phyloP scores from a whole-genome alignment of 2,888 invertebrate species.

The Drosophila anomalata region DNA sequence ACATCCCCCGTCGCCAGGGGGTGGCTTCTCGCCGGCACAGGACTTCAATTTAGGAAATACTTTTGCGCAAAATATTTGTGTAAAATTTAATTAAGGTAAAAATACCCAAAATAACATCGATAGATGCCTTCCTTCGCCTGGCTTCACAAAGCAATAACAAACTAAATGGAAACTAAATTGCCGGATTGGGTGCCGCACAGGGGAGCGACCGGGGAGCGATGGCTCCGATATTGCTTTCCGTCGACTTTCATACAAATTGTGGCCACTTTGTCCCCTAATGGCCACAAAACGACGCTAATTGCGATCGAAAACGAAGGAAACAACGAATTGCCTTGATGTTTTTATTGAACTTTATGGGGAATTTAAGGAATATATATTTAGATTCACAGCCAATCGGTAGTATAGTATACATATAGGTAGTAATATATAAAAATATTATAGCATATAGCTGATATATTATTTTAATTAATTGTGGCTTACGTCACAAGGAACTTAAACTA shows the following conservation, averaged over 20 bases:
- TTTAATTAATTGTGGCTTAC: no score
- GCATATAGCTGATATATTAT: no score
- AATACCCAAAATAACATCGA: constrained; percentile 68
- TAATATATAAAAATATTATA: no score
- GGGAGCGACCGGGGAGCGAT: neutral
- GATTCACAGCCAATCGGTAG: no score
- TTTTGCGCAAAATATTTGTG: constrained; percentile 69
- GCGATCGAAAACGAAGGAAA: neutral
- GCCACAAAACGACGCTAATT: constrained; percentile 2
- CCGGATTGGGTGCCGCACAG: neutral
- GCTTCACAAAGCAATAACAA: constrained; percentile 35
- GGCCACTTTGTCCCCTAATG: neutral
- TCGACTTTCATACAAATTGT: neutral
- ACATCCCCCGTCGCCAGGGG: constrained; percentile 29
- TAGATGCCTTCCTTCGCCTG: constrained; percentile 22
- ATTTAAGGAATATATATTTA: no score
- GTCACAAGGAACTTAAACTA: no score
- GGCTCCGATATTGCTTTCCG: neutral
- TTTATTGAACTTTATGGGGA: neutral
- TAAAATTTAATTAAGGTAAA: constrained; percentile 76
- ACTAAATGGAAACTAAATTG: constrained; percentile 25
- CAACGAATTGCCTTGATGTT: neutral
- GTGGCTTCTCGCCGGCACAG: constrained; percentile 20
- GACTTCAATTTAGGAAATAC: constrained; percentile 68
- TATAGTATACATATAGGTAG: no score